Evolutionary conservation across 2,113 vertebrate genomes (phyloP), one percentile per base, ranked within the genome.

Genomic region (Urocynchramus pylzowi): DNA sequence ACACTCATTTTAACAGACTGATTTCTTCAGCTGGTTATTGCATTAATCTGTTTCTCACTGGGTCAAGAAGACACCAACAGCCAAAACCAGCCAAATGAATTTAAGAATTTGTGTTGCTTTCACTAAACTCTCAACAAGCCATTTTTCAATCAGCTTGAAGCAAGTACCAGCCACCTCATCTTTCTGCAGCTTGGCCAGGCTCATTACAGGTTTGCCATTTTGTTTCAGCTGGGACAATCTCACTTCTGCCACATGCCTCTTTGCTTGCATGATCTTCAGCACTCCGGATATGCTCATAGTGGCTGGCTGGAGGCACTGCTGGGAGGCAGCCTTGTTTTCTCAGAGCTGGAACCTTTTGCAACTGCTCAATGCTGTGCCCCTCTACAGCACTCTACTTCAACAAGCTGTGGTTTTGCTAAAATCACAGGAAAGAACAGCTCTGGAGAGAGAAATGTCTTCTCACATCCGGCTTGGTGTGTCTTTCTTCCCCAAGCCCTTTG

Each of bases 261-360:
- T 19, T 75, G 27, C 37, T 12, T 75, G 20, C 22, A 19, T 11
- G 30, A 44, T 26, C n/a, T 30, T 5, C 53, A 76, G 67, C 16
- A 33, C n/a, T 22, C 21, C 52, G 68, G 33, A n/a, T 39, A 6
- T 33, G 26, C 42, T 63, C 3, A 1, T 4, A 18, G 22, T 37
- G 39, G 24, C 28, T 59, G 44, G 47, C 56, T 1, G 1, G 63
- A 67, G 47, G 52, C 42, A 81, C 2, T 2, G 22, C 11, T n/a
- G 17, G 28, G 57, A 54, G 24, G 35, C 50, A 77, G 24, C 19
- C 16, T 18, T 7, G 23, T 42, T 57, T 35, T n/a, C 54, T 45
- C 0, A 0, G 8, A 2, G 4, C 33, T 83, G 59, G 8, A 77
- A 52, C 7, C 15, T 30, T 64, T 86, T 64, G 6, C 23, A 15